These are phyloP conservation scores for Drosophila longiperda DNA, from an alignment of 2,888 invertebrate species.

Conservation along the genomic window DNA sequence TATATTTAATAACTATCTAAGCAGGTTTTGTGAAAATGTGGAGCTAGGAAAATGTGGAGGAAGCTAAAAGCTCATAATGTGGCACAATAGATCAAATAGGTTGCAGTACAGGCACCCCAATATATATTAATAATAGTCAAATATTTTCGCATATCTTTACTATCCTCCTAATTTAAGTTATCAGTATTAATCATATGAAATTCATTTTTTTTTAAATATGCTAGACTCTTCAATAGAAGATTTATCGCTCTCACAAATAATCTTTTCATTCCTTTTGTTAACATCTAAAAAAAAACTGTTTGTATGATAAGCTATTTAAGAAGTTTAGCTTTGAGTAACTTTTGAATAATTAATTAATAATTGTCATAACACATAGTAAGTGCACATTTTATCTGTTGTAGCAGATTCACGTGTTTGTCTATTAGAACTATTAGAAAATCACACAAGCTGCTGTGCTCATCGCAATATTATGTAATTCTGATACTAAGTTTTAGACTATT, in stretches of 20 bases:
- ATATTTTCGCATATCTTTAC: not conserved
- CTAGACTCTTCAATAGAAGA: not conserved
- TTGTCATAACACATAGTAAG: too few relatives aligned
- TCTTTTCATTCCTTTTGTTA: not conserved
- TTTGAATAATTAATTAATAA: not conserved
- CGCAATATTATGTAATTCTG: conserved; percentile 1
- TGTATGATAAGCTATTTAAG: not conserved
- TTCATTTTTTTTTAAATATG: not conserved
- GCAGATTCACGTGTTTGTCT: conserved; percentile 15
- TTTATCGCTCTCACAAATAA: not conserved
- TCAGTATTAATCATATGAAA: not conserved
- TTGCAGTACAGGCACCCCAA: too few relatives aligned
- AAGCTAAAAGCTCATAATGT: too few relatives aligned
- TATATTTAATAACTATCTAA: too few relatives aligned
- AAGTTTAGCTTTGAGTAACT: not conserved
- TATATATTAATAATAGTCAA: not conserved
- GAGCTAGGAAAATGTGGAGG: too few relatives aligned
- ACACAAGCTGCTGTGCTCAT: not conserved
- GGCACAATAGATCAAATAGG: too few relatives aligned
- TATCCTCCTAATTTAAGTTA: not conserved
- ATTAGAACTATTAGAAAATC: conserved; percentile 23
- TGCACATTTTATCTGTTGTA: not conserved
- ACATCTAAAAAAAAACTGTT: too few relatives aligned
- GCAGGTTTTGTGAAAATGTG: too few relatives aligned
- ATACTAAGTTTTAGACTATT: conserved; percentile 6